Evolutionary conservation across 1,140 invertebrate species (phyloP), one percentile per base, ranked within the genome.

Genomic region (Leguminivora glycinivorella): DNA sequence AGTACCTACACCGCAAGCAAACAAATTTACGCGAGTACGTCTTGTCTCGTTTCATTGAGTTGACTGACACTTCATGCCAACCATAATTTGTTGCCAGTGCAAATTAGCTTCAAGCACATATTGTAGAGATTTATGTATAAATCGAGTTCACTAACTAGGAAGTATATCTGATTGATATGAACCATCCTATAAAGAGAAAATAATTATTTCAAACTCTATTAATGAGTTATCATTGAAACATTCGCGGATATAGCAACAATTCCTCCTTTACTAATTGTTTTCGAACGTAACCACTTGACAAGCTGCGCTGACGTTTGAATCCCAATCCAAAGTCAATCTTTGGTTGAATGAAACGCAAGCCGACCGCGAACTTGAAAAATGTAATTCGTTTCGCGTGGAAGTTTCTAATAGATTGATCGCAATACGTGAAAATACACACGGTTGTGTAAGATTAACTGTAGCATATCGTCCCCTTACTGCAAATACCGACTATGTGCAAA

Each of bases 1-100:
- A 67, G 58, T 63, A 31, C 25, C 26, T 63, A 63, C 26, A 63
- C 58, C 17, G 4, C 58, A 17, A 29, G 26, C 58, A 29, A 63
- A 63, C 58, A 67, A 67, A 67, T 67, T 43, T 67, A 67, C 66
- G 58, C 34, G 34, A 38, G 10, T 58, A 22, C 17, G 56, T 25
- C 24, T 58, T 26, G 58, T 63, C 26, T 63, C 25, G 58, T 63
- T 60, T 63, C 26, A 63, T 31, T 29, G 58, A 63, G 58, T 63
- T 63, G 58, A 63, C 58, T 63, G 58, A 63, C 58, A 63, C 26
- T 29, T 60, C 25, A 60, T 63, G 58, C 58, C 58, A 63, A 63
- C 26, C 17, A 17, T n/a, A 1, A 31, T 10, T 10, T 34, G 58
- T 63, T 63, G 58, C 58, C 58, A 63, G n/a, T n/a, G n/a, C n/a